Evolutionary conservation across 2,113 vertebrate species (phyloP).

Genomic region (Otus sunia): DNA sequence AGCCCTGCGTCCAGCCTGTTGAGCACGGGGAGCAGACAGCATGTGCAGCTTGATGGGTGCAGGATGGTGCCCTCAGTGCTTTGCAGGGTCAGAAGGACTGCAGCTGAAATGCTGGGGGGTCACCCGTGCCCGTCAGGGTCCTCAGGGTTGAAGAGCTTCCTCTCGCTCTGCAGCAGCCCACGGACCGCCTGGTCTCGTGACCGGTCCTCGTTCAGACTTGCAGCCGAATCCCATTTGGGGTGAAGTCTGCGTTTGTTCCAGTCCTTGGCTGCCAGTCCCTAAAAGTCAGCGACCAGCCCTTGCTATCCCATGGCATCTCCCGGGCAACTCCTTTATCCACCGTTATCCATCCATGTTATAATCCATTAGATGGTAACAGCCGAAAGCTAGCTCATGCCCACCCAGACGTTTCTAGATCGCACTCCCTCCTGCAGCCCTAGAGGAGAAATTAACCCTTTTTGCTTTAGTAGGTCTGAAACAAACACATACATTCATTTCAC

Average conservation of each 20-base stretch:
- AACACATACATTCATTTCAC: accelerated
- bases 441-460: not conserved
- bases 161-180: not conserved
- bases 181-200: accelerated
- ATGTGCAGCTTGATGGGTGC: accelerated
- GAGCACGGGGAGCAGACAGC: accelerated
- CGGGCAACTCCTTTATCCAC: not conserved
- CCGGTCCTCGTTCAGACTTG: accelerated
- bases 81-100: accelerated
- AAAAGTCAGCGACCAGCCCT: not conserved
- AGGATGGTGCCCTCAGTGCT: accelerated
- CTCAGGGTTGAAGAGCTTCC: too few species aligned
- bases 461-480: not conserved
- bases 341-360: not conserved
- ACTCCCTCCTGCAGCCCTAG: not conserved
- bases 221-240: not conserved
- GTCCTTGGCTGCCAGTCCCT: not conserved
- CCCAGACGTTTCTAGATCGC: not conserved
- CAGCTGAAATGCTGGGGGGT: not conserved
- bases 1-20: accelerated
- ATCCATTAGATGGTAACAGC: not conserved
- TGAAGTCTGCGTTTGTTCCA: not conserved
- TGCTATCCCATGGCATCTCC: not conserved
- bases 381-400: accelerated
- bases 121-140: accelerated